Conservation (phyloP, 2,888 invertebrate genomes). For the Epinotia brunnichana region DNA sequence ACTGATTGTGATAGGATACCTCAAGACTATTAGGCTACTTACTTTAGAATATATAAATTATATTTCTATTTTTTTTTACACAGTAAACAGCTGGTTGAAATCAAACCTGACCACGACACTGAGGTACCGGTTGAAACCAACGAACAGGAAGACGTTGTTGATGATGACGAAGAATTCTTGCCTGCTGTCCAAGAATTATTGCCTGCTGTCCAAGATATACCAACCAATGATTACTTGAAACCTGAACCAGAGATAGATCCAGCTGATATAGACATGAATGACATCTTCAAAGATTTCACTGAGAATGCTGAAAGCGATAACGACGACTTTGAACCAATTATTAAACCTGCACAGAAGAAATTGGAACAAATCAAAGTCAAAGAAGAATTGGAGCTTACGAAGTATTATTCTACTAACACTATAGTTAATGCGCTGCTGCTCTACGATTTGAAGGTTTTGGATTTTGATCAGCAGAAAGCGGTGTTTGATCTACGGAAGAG, state of each 20-base stretch:
- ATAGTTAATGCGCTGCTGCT: background rate
- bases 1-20: too few species aligned
- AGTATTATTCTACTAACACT: background rate
- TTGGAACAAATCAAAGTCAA: background rate
- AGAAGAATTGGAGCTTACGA: background rate
- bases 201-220: constrained; percentile 3
- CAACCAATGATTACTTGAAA: constrained; percentile 18
- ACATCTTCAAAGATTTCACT: constrained; percentile 46
- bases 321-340: background rate
- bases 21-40: too few species aligned
- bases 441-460: constrained; percentile 37
- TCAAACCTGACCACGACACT: constrained; percentile 16
- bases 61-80: background rate
- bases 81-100: constrained; percentile 31
- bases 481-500: constrained; percentile 19
- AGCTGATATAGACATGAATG: constrained; percentile 39
- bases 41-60: background rate
- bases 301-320: constrained; percentile 12
- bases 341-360: background rate
- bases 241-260: constrained; percentile 25
- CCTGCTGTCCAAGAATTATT: background rate
- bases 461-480: constrained; percentile 22
- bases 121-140: background rate
- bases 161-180: background rate
- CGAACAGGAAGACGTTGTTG: background rate